Evolutionary conservation across 2,888 invertebrate species (phyloP).

Genomic region (Mystacides longicornis): DNA sequence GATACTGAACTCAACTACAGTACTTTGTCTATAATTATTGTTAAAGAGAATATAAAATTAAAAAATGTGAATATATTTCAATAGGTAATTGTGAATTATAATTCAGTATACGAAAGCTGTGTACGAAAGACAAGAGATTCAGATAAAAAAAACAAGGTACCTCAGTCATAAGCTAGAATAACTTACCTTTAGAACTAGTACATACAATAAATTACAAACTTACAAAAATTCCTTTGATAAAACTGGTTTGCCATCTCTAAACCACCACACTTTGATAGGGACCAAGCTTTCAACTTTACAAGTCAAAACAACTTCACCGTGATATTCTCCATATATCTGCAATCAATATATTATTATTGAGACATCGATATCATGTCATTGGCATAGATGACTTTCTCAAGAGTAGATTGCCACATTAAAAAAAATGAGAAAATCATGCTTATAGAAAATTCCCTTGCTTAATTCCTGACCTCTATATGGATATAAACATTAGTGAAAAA

Average conservation of each 20-base stretch:
- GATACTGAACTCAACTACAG: conserved; percentile 36
- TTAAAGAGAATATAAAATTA: neutral
- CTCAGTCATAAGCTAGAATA: too few relatives aligned
- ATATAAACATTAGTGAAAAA: too few relatives aligned
- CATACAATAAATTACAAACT: too few relatives aligned
- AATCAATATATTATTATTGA: too few relatives aligned
- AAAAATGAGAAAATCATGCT: neutral
- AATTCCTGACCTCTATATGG: too few relatives aligned
- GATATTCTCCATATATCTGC: conserved; percentile 37
- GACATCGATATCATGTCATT: too few relatives aligned
- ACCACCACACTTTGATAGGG: conserved; percentile 55
- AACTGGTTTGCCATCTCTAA: conserved; percentile 29
- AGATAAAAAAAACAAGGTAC: too few relatives aligned
- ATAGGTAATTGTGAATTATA: neutral
- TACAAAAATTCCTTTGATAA: conserved; percentile 18
- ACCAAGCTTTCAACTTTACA: conserved; percentile 57
- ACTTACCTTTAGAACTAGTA: too few relatives aligned
- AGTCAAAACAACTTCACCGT: conserved; percentile 44
- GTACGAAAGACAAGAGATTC: too few relatives aligned
- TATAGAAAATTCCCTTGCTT: too few relatives aligned
- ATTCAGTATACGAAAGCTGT: neutral
- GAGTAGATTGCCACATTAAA: too few relatives aligned
- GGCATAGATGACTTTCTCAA: too few relatives aligned
- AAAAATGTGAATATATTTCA: neutral
- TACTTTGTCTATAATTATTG: conserved; percentile 37